These are phyloP conservation scores for Actinia equina DNA, from an alignment of 64 coral and sea anemone species.

Conservation along the genomic window DNA sequence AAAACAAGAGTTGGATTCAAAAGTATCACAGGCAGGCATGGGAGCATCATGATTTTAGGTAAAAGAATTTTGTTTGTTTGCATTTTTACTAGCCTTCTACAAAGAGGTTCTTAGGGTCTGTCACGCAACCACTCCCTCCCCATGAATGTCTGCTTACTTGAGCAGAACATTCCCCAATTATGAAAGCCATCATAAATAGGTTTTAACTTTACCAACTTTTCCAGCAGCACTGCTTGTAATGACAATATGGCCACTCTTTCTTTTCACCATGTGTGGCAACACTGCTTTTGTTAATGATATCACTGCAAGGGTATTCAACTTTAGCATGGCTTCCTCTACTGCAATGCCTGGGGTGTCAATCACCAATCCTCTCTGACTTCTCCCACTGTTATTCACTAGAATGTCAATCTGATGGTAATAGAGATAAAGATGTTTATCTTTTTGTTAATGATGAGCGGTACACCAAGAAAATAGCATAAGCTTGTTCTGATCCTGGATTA, in stretches of 20 bases:
- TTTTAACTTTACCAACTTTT: conserved; percentile 59
- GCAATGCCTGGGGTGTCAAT: conserved; percentile 50
- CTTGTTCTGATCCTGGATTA: no score
- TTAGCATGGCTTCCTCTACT: conserved; percentile 67
- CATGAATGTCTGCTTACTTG: no score
- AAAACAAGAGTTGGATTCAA: no score
- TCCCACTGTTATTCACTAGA: conserved; percentile 83
- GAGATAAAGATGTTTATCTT: not conserved
- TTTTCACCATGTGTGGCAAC: conserved; percentile 68
- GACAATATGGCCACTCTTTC: conserved; percentile 77
- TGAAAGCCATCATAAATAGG: not conserved
- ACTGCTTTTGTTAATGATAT: conserved; percentile 84
- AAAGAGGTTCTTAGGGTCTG: no score
- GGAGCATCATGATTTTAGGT: no score
- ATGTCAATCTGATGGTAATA: conserved; percentile 61
- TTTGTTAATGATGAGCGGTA: no score
- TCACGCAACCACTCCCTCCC: no score
- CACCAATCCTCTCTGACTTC: conserved; percentile 65
- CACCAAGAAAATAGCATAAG: no score
- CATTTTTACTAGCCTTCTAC: no score
- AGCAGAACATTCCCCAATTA: no score
- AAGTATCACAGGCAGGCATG: no score
- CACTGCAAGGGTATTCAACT: conserved; percentile 56
- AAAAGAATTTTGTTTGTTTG: no score
- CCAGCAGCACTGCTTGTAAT: conserved; percentile 84